Evolutionary conservation across 2,888 invertebrate genomes (phyloP).

Genomic region (Amiota minor): DNA sequence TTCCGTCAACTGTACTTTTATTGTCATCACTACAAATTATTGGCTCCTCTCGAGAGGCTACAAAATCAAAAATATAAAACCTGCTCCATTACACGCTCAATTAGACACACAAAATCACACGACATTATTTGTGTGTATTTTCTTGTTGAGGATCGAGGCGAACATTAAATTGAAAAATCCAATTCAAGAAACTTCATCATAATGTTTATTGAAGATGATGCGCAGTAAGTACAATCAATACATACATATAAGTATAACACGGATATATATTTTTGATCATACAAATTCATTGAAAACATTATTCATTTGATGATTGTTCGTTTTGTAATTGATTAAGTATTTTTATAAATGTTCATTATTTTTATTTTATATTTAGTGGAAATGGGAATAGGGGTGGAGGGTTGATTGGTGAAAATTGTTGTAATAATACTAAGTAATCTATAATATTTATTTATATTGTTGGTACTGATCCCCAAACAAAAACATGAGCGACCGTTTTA

Average conservation of each 20-base stretch:
- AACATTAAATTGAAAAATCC: neutral
- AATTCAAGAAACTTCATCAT: slow-evolving; percentile 43
- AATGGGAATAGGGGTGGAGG: too few species aligned
- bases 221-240: slow-evolving; percentile 69
- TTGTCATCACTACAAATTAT: neutral
- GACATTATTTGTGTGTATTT: neutral
- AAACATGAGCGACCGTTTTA: too few species aligned
- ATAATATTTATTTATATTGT: neutral
- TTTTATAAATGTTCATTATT: slow-evolving; percentile 12
- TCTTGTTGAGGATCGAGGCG: neutral
- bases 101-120: too few species aligned
- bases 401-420: neutral
- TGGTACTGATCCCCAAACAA: too few species aligned
- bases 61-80: slow-evolving; percentile 2
- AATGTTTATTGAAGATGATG: slow-evolving; percentile 72
- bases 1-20: too few species aligned
- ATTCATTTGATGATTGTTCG: too few species aligned
- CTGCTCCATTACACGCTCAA: too few species aligned
- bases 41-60: slow-evolving; percentile 12
- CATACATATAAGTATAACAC: too few species aligned
- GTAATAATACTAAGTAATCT: neutral
- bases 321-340: slow-evolving; percentile 4
- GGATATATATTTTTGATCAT: too few species aligned
- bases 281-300: too few species aligned
- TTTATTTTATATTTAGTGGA: slow-evolving; percentile 26